These are phyloP conservation scores for Vultur gryphus DNA, from an alignment of 2,797 vertebrate species.

Conservation along the genomic window DNA sequence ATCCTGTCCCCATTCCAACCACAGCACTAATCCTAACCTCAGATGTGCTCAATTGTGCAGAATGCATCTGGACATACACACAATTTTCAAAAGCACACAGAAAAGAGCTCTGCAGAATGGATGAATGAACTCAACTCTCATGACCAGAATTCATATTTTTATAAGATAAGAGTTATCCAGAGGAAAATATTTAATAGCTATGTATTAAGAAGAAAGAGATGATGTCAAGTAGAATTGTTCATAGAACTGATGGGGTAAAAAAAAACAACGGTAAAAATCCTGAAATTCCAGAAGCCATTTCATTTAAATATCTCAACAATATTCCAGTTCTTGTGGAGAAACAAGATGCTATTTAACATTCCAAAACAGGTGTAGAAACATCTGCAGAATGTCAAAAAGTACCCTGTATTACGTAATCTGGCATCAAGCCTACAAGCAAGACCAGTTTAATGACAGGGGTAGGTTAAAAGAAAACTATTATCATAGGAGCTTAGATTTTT, in stretches of 20 bases:
- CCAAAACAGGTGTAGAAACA: not conserved
- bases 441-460: not conserved
- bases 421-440: not conserved
- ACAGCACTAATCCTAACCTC: not conserved
- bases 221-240: not conserved
- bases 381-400: not conserved
- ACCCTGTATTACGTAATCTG: not conserved
- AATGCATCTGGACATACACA: not conserved
- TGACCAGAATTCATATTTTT: not conserved
- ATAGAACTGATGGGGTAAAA: not conserved
- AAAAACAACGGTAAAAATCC: not conserved
- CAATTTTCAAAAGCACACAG: not conserved
- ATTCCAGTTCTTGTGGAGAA: not conserved
- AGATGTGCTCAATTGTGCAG: not conserved
- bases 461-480: not conserved
- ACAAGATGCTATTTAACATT: not conserved
- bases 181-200: not conserved
- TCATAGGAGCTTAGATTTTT: not conserved
- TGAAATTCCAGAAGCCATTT: not conserved
- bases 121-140: not conserved
- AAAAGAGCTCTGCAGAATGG: not conserved
- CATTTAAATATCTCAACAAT: not conserved
- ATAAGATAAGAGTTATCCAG: not conserved
- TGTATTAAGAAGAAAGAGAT: not conserved
- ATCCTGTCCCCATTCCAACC: not conserved